Percentiles rank a stretch among this genome's conserved stretches.
Conservation (phyloP, 2,888 invertebrate species). For the Cinara cedri region DNA sequence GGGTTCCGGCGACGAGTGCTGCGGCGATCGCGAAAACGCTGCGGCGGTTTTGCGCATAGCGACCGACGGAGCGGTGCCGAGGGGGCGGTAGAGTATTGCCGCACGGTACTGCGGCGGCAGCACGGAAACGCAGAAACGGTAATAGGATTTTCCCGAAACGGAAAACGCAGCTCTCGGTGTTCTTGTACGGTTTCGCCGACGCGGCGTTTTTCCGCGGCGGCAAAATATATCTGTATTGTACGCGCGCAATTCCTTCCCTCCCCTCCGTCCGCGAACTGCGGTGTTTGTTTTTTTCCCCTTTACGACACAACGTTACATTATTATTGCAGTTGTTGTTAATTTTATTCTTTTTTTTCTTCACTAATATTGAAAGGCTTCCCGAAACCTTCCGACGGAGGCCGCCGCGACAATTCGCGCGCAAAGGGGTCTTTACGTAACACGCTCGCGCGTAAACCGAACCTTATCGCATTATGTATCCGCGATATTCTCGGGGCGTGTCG, state of each 20-base stretch:
- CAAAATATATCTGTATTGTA: too few species aligned
- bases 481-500: not conserved
- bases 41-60: conserved; percentile 47
- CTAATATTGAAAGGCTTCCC: conserved; percentile 46
- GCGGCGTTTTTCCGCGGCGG: conserved; percentile 25
- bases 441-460: conserved; percentile 39
- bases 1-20: not conserved
- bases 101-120: not conserved
- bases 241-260: too few species aligned
- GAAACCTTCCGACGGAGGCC: conserved; percentile 35
- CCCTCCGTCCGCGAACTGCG: too few species aligned
- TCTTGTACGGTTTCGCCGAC: conserved; percentile 47
- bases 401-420: conserved; percentile 16
- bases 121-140: not conserved
- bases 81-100: not conserved
- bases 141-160: conserved; percentile 42
- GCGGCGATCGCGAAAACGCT: conserved; percentile 30
- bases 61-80: not conserved
- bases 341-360: not conserved
- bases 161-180: not conserved
- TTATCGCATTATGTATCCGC: conserved; percentile 52
- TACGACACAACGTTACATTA: conserved; percentile 22
- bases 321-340: too few species aligned
- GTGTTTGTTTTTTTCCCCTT: too few species aligned
- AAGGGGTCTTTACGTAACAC: conserved; percentile 30